phyloP scores from a whole-genome alignment of 2,797 vertebrate species.

The Microcaecilia unicolor region DNA sequence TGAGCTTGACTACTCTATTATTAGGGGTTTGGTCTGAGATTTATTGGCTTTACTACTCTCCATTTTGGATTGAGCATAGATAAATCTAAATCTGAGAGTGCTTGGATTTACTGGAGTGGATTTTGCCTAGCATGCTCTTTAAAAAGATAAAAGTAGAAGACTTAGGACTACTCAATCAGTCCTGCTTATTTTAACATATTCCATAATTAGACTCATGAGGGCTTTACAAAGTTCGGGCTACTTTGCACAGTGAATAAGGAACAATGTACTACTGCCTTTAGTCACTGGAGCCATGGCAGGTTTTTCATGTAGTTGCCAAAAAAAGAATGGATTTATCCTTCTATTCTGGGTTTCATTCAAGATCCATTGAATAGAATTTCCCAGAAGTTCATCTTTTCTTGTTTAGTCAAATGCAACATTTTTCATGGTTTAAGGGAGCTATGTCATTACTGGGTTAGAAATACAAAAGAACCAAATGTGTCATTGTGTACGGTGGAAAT shows the following conservation, averaged over 20 bases:
- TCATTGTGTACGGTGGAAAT: conserved; percentile 43
- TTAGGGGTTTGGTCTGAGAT: no score
- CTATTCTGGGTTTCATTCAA: conserved; percentile 37
- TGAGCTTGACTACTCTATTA: no score
- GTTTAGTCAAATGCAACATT: conserved; percentile 47
- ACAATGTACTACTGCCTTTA: conserved; percentile 23
- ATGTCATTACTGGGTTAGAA: conserved; percentile 42
- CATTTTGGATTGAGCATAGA: no score
- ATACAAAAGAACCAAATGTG: conserved; percentile 46
- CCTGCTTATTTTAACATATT: not conserved
- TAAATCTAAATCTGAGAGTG: no score
- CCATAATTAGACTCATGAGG: not conserved
- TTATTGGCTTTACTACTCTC: no score
- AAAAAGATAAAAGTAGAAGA: no score
- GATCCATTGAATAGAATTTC: conserved; percentile 44
- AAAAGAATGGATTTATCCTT: conserved; percentile 33
- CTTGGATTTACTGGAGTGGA: no score
- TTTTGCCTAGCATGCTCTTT: no score
- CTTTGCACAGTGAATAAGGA: conserved; percentile 35
- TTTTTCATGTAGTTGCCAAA: conserved; percentile 36
- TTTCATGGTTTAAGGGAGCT: conserved; percentile 49
- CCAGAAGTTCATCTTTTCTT: conserved; percentile 49
- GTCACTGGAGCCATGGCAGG: conserved; percentile 22
- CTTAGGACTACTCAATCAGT: conserved; percentile 4
- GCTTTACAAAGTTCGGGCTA: no score